These are phyloP conservation scores for Eilema sororculum DNA, from an alignment of 2,888 invertebrate genomes.

Conservation along the genomic window DNA sequence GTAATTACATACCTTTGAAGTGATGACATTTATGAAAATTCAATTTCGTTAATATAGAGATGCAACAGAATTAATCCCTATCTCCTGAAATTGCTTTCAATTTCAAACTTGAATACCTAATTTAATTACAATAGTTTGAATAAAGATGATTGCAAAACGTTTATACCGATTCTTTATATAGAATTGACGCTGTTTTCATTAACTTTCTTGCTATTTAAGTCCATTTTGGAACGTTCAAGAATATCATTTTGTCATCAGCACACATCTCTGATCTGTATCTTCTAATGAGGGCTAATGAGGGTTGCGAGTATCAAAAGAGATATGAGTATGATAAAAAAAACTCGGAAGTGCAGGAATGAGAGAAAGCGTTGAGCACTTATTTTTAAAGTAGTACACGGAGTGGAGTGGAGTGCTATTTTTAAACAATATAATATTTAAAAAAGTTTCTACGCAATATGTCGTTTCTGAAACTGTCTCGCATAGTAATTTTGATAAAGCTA, in stretches of 20 bases:
- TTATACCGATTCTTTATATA: neutral
- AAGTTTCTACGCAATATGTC: too few relatives aligned
- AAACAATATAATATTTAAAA: neutral
- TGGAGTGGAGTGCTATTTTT: neutral
- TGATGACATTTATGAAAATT: too few relatives aligned
- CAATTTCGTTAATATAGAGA: too few relatives aligned
- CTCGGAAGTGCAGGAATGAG: neutral
- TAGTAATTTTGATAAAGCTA: too few relatives aligned
- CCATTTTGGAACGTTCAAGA: neutral
- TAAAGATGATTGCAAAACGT: neutral
- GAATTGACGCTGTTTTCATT: neutral
- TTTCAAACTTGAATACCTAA: neutral
- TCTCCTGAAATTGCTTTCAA: neutral
- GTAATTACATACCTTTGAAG: too few relatives aligned
- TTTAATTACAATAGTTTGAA: neutral
- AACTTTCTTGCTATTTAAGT: neutral
- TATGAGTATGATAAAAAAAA: neutral
- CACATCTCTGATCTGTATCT: neutral
- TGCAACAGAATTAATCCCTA: neutral
- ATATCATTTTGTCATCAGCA: neutral
- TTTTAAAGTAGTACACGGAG: neutral
- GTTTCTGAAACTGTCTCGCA: neutral
- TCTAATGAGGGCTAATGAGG: neutral
- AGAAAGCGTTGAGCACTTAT: neutral
- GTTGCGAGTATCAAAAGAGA: neutral